Base-by-base conservation (phyloP, 2,888 invertebrate genomes). In the Deilephila porcellus region DNA sequence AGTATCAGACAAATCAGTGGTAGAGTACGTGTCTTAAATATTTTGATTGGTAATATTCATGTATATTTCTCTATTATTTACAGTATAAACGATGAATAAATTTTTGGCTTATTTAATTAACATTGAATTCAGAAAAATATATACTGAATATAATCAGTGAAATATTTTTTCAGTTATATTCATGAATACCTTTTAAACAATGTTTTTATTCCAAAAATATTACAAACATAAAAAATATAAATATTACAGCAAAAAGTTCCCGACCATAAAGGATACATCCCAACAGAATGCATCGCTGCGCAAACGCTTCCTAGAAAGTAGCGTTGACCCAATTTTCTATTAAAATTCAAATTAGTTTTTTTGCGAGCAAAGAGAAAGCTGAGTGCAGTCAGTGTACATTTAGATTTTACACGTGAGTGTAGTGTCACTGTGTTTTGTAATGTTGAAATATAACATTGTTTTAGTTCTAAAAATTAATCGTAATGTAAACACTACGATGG, bases 271-370 rank as follows among this genome's bases (percentile, higher is more conserved):
- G 71, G 73, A 78, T 77, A 78, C 72, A 73, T 60, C 75, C 76
- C 77, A 82, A 25, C 56, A 85, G 80, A 84, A 84, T 76, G 71
- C 74, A 74, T 70, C 76, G 76, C 78, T 85, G 83, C 83, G 84
- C 86, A 82, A 77, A 76, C 81, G 80, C 76, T 92, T 92, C 93
- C 82, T 81, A 88, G 93, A 93, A 92, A 85, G 84, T 82, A 83
- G 76, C 76, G 78, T 78, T 91, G 91, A 88, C 90, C 92, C 90
- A 93, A 88, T 92, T 93, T 91, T 91, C 88, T 88, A 89, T 90
- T 81, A 88, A 91, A 90, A 94, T 94, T 93, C 90, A 94, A 94
- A 94, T 93, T 83, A 91, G 89, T 90, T 93, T 94, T 89, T 92
- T 93, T 90, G 91, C 91, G 75, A 76, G 85, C 78, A 85, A 91